Conservation (phyloP, 23 tunicate species). For the Diplosoma virens region DNA sequence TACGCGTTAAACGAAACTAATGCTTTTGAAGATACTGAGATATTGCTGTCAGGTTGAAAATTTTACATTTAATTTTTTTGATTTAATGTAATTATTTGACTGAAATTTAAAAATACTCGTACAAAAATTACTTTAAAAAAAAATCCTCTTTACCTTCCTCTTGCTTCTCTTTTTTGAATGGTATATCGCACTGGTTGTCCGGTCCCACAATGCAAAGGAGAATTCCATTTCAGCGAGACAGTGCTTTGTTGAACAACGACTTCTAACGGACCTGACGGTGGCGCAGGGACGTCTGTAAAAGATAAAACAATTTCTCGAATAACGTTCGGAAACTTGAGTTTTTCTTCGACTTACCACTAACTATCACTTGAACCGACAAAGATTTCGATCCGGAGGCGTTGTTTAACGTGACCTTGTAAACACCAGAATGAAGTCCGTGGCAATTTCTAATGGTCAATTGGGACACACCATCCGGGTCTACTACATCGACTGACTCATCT, state of each 20-base stretch:
- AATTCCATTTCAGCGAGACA: conserved; percentile 50
- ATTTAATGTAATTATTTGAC: too few relatives aligned
- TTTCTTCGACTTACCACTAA: conserved; percentile 51
- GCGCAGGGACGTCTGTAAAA: conserved; percentile 64
- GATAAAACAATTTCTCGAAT: too few relatives aligned
- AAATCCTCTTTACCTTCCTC: conserved; percentile 96
- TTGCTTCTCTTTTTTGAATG: conserved; percentile 83
- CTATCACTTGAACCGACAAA: conserved; percentile 48
- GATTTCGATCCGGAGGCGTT: conserved; percentile 74
- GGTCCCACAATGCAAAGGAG: conserved; percentile 49
- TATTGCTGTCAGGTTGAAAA: too few relatives aligned
- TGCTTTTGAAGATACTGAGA: too few relatives aligned
- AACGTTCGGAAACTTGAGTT: too few relatives aligned
- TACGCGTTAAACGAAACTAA: too few relatives aligned
- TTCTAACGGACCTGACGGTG: conserved; percentile 71
- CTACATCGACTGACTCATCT: conserved; percentile 60
- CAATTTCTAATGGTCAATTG: conserved; percentile 65
- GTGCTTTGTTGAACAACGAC: conserved; percentile 29
- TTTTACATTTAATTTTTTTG: too few relatives aligned
- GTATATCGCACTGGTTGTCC: conserved; percentile 32
- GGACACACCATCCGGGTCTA: conserved; percentile 65
- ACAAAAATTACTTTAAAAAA: too few relatives aligned
- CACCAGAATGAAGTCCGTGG: conserved; percentile 71
- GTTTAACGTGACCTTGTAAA: conserved; percentile 57
- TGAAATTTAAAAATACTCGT: too few relatives aligned